These are phyloP conservation scores for Apteryx owenii DNA, from an alignment of 2,113 vertebrate genomes.

Conservation along the genomic window DNA sequence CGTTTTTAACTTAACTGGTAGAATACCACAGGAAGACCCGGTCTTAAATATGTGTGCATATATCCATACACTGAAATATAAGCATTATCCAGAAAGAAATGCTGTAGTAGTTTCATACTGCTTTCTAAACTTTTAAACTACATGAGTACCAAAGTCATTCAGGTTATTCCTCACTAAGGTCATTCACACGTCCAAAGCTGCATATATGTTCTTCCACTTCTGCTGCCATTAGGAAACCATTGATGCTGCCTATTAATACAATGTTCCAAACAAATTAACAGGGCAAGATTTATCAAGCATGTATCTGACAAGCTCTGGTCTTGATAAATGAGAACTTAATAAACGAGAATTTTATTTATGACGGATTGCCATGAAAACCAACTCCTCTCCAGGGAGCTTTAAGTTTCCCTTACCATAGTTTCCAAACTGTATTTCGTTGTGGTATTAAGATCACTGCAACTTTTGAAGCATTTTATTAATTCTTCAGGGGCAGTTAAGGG, in stretches of 20 bases:
- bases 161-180: not conserved
- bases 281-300: not conserved
- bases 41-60: rapidly evolving
- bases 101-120: not conserved
- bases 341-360: not conserved
- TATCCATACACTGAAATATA: not conserved
- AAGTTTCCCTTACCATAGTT: not conserved
- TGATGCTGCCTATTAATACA: not conserved
- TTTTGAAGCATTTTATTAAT: not conserved
- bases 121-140: not conserved
- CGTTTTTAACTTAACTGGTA: not conserved
- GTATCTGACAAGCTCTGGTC: not conserved
- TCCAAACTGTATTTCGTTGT: not conserved
- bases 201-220: rapidly evolving
- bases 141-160: not conserved
- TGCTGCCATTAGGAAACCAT: not conserved
- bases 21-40: not conserved
- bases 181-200: not conserved
- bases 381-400: not conserved
- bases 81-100: not conserved
- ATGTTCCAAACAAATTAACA: not conserved
- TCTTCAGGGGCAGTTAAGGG: not conserved
- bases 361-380: rapidly evolving
- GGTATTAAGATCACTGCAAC: slow-evolving; percentile 22
- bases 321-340: not conserved